These are phyloP conservation scores for Ophraella communa DNA, from an alignment of 2,888 invertebrate genomes.

Conservation along the genomic window DNA sequence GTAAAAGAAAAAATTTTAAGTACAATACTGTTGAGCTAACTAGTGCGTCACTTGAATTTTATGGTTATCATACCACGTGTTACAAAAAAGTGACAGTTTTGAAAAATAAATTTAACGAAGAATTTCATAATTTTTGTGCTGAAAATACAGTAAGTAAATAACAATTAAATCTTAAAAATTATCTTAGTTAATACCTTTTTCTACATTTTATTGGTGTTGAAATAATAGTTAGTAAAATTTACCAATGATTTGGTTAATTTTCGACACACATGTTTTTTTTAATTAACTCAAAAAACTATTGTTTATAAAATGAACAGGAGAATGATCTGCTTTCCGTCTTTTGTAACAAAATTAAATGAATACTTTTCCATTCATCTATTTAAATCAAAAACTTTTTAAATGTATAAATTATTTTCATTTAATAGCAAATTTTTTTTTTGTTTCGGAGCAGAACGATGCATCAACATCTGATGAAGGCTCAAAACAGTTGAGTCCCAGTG, in stretches of 20 bases:
- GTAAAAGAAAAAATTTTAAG: constrained; percentile 35
- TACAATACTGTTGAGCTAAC: constrained; percentile 27
- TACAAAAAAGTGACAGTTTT: constrained; percentile 35
- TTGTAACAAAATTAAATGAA: neutral
- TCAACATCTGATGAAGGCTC: constrained; percentile 29
- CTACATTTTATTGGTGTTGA: constrained; percentile 3
- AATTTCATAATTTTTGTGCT: constrained; percentile 29
- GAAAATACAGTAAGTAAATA: constrained; percentile 33
- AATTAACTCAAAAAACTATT: constrained; percentile 6
- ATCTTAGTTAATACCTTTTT: constrained; percentile 13
- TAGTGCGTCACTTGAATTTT: constrained; percentile 2
- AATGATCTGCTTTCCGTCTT: constrained; percentile 11
- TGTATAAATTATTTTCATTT: constrained; percentile 21
- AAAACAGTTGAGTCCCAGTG: constrained; percentile 30
- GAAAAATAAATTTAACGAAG: constrained; percentile 34
- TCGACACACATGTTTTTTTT: constrained; percentile 12
- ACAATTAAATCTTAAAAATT: constrained; percentile 26
- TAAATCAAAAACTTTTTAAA: constrained; percentile 7
- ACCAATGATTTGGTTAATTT: constrained; percentile 13
- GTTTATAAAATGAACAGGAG: constrained; percentile 7
- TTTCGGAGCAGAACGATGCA: constrained; percentile 30
- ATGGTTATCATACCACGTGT: constrained; percentile 35
- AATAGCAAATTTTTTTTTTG: constrained; percentile 21
- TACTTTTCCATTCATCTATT: neutral
- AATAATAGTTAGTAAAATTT: constrained; percentile 22